Conservation (phyloP, 1,140 invertebrate genomes). For the Caerostris extrusa region DNA sequence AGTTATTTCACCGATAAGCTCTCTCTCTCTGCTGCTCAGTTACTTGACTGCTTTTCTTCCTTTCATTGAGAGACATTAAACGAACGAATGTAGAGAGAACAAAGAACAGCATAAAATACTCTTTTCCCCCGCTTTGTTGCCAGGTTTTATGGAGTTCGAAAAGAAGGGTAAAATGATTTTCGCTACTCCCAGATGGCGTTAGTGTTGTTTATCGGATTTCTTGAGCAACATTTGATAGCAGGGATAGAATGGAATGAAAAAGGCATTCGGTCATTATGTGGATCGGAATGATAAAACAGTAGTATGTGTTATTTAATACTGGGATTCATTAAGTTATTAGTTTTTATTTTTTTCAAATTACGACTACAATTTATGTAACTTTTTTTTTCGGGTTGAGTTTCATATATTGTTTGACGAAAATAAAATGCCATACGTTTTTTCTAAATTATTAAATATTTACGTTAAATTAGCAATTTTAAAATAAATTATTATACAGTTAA, state of each 20-base stretch:
- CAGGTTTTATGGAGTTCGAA: constrained; percentile 66
- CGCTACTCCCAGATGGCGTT: constrained; percentile 69
- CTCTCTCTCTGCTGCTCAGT: constrained; percentile 35
- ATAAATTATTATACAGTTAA: too few species aligned
- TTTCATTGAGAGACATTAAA: constrained; percentile 60
- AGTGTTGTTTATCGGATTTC: constrained; percentile 70
- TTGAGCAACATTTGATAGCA: constrained; percentile 39
- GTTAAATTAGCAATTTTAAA: too few species aligned
- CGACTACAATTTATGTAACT: too few species aligned
- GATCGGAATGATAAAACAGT: constrained; percentile 59
- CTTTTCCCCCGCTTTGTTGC: constrained; percentile 65
- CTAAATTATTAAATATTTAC: too few species aligned
- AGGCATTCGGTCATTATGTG: constrained; percentile 19
- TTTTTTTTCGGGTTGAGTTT: background rate
- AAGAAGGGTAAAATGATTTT: constrained; percentile 72
- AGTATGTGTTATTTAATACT: constrained; percentile 35
- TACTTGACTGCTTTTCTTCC: constrained; percentile 38
- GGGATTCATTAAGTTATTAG: background rate
- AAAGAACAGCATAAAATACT: constrained; percentile 72
- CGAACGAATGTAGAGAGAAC: constrained; percentile 39
- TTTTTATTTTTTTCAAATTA: background rate
- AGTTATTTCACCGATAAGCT: constrained; percentile 67
- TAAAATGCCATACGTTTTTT: too few species aligned
- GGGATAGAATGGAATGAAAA: constrained; percentile 44
- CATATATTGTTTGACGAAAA: too few species aligned